A percentile compares a stretch with the other conserved stretches of the same genome.
Evolutionary conservation across 2,888 invertebrate genomes (phyloP).

Genomic region (Acrobasis repandana): DNA sequence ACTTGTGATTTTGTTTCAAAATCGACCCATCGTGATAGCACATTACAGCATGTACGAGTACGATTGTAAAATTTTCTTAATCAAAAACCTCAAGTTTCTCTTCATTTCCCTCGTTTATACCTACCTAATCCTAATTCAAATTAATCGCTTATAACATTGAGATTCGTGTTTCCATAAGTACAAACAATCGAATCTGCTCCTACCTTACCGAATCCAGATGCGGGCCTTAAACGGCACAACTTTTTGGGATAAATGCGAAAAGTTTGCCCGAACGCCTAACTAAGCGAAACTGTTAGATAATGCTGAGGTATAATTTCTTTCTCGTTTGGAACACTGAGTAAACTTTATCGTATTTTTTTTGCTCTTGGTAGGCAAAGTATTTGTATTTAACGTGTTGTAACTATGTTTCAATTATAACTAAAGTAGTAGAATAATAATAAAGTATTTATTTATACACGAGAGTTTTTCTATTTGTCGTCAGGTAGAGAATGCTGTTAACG

Average conservation of each 20-base stretch:
- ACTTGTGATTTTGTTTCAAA: no score
- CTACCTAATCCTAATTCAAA: conserved; percentile 36
- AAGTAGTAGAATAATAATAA: background rate
- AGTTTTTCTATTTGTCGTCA: no score
- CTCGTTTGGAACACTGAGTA: conserved; percentile 32
- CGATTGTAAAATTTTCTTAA: background rate
- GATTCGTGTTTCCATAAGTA: conserved; percentile 37
- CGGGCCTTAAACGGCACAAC: conserved; percentile 47
- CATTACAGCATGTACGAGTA: no score
- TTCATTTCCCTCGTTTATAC: conserved; percentile 37
- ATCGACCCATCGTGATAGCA: no score
- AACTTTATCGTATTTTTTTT: conserved; percentile 37
- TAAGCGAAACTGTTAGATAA: conserved; percentile 63
- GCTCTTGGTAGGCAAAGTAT: no score
- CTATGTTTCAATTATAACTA: background rate
- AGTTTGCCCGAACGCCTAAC: conserved; percentile 55
- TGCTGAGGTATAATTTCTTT: conserved; percentile 61
- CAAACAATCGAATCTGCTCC: conserved; percentile 45
- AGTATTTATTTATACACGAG: background rate
- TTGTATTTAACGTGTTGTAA: background rate
- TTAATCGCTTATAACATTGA: conserved; percentile 41
- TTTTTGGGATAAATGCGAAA: conserved; percentile 67
- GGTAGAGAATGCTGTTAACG: no score
- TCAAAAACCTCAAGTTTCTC: conserved; percentile 20
- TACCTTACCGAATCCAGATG: conserved; percentile 32